Evolutionary conservation across 37 sponge, comb jelly and placozoan species (phyloP).

Genomic region (Axinella damicornis): DNA sequence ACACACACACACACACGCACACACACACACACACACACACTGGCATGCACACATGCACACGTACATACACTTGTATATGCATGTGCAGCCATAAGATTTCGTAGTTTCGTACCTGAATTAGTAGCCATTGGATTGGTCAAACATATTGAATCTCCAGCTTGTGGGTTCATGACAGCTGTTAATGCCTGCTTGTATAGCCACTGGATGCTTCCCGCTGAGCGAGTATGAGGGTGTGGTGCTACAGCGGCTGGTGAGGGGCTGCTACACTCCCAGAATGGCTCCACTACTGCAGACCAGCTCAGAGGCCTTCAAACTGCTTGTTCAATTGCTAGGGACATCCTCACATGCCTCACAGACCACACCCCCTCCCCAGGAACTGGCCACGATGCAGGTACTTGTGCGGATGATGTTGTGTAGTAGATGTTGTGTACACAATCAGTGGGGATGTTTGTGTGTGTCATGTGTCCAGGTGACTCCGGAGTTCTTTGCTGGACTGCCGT

Average conservation of each 20-base stretch:
- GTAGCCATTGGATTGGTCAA: too few relatives aligned
- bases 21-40: too few relatives aligned
- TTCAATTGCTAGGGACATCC: conserved; percentile 9
- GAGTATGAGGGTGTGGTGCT: not conserved
- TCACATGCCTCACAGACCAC: not conserved
- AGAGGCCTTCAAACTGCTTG: conserved; percentile 27
- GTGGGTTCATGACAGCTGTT: too few relatives aligned
- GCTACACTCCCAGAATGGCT: conserved; percentile 50
- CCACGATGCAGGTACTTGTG: conserved; percentile 52
- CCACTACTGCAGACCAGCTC: conserved; percentile 7
- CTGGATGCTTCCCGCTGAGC: not conserved
- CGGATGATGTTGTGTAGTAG: too few relatives aligned
- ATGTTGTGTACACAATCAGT: not conserved
- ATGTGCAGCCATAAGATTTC: too few relatives aligned
- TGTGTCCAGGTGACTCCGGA: conserved; percentile 21
- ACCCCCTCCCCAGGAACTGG: conserved; percentile 47
- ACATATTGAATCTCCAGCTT: too few relatives aligned
- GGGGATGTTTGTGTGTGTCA: not conserved
- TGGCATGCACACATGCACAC: too few relatives aligned
- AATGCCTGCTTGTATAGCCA: too few relatives aligned
- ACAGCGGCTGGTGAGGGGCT: conserved; percentile 20
- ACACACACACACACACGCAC: too few relatives aligned
- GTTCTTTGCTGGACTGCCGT: conserved; percentile 34
- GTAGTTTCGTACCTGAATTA: too few relatives aligned
- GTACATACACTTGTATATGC: too few relatives aligned